Base-by-base conservation (phyloP, 1,140 invertebrate species). In the Bicyclus anynana region DNA sequence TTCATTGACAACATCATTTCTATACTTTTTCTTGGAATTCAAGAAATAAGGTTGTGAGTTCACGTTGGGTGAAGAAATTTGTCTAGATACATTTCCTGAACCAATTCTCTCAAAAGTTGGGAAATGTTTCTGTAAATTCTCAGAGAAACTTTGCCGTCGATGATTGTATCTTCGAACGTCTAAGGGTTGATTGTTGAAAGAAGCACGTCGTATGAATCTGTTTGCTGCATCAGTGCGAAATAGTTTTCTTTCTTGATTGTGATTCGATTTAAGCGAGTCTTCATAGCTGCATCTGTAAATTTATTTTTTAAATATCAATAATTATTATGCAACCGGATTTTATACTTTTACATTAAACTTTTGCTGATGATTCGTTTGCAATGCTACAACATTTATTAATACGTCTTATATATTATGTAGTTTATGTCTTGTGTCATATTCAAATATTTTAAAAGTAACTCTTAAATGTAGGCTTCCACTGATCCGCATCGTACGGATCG, bases 181-280 rank as follows among this genome's bases (percentile, higher is more conserved):
- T 0, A 77, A 29, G 0, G 79, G 78, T 42, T 81, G 82, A 44
- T 86, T 74, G 29, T 63, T 74, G 65, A 84, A 79, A 10, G 83
- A 86, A 4, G 85, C 84, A 61, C 81, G 63, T 13, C 80, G 63
- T 20, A 74, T 63, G 53, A 81, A 84, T 17, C 74, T 73, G 4
- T 66, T 62, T 7, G 76, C 77, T 1, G 60, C 52, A 13, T 69
- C 65, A 13, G 37, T 59, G 20, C 49, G 74, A 33, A 70, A 74
- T 3, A 68, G 49, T 51, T 85, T 83, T 27, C 54, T 42, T 7
- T 86, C 79, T 51, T 74, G 70, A 26, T 84, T 80, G 52, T 81
- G 74, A 20, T 80, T 80, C 0, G 90, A 91, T 64, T 93, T 93
- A 29, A 93, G 70, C 0, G 92, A 93, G 53, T 93, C 92, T 82